phyloP scores from a whole-genome alignment of 2,888 invertebrate genomes.

The Nesidiocoris tenuis region DNA sequence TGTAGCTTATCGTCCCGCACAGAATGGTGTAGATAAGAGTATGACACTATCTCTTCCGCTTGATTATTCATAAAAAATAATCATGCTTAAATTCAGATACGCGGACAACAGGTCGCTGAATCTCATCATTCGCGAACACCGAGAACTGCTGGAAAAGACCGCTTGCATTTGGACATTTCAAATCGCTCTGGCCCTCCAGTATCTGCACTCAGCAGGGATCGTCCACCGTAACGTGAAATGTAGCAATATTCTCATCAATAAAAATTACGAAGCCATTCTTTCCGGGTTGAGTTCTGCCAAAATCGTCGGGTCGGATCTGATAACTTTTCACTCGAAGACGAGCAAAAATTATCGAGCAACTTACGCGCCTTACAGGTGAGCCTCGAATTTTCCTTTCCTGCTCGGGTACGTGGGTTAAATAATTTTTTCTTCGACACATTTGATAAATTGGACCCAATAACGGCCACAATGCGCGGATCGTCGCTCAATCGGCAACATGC shows the following conservation, averaged over 20 bases:
- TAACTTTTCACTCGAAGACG: neutral
- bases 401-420: too few species aligned
- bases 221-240: conserved; percentile 33
- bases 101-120: conserved; percentile 18
- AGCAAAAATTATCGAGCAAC: conserved; percentile 12
- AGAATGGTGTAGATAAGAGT: too few species aligned
- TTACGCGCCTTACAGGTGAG: conserved; percentile 13
- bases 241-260: conserved; percentile 25
- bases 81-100: too few species aligned
- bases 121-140: neutral
- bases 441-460: too few species aligned
- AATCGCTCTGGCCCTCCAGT: conserved; percentile 31
- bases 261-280: conserved; percentile 18
- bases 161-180: conserved; percentile 32
- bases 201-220: conserved; percentile 30
- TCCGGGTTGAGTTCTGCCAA: conserved; percentile 26
- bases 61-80: too few species aligned
- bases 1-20: too few species aligned
- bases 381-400: too few species aligned
- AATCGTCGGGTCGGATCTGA: conserved; percentile 13
- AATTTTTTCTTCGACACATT: too few species aligned
- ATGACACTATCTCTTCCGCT: too few species aligned
- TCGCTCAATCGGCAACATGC: too few species aligned
- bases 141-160: neutral
- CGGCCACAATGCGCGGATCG: too few species aligned